phyloP scores from a whole-genome alignment of 2,113 vertebrate species.

The Lepus timidus region DNA sequence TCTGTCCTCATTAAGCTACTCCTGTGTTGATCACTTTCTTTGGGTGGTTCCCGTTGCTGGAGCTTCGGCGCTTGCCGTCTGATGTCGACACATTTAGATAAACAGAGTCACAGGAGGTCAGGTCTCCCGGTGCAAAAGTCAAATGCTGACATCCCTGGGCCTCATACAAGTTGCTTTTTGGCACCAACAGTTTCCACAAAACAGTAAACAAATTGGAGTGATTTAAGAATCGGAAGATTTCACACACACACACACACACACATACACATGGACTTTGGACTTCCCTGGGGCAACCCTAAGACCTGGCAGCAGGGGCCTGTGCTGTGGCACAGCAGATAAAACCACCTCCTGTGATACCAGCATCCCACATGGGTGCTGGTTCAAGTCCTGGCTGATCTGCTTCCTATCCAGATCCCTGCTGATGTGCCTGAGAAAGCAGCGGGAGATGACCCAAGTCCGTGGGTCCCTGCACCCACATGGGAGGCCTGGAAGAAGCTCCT shows the following conservation, averaged over 20 bases:
- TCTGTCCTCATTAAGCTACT: background rate
- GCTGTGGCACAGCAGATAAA: background rate
- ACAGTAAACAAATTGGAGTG: background rate
- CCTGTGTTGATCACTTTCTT: background rate
- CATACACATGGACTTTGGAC: background rate
- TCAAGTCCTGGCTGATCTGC: no score
- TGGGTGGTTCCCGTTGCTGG: background rate
- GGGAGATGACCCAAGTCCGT: no score
- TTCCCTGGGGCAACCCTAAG: background rate
- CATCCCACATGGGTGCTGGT: no score
- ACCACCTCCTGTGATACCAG: no score
- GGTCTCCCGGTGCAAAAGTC: constrained; percentile 29
- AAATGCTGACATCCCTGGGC: background rate
- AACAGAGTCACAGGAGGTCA: background rate
- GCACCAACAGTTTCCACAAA: background rate
- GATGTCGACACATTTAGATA: background rate
- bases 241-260: background rate
- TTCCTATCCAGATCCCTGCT: no score
- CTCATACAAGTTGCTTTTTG: background rate
- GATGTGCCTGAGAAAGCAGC: no score
- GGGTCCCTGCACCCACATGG: no score
- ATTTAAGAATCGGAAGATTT: background rate
- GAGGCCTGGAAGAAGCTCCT: no score
- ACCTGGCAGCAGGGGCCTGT: background rate
- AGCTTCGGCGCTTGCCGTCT: background rate